Percentiles rank a stretch among this genome's conserved stretches.
Conservation (phyloP, 2,797 vertebrate genomes). For the Chiroxiphia lanceolata region DNA sequence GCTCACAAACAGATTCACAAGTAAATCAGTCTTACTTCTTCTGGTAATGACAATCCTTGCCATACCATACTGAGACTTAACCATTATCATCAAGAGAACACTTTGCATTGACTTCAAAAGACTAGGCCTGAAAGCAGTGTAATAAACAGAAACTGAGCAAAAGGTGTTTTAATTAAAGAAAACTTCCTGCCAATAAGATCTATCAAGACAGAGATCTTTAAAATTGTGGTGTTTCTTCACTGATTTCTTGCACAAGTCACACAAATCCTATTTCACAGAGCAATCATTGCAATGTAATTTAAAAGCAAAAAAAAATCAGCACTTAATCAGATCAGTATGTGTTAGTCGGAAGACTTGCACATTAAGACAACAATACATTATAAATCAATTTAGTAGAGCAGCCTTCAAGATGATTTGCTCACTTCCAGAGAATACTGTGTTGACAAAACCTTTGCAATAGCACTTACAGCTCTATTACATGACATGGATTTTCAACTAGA, state of each 20-base stretch:
- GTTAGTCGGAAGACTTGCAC: background rate
- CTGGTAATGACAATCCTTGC: background rate
- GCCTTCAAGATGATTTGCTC: constrained; percentile 1
- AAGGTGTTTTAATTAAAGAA: background rate
- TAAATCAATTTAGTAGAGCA: constrained; percentile 19
- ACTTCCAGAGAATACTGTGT: background rate
- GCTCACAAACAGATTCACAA: background rate
- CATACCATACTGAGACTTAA: background rate
- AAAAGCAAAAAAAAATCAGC: constrained; percentile 36
- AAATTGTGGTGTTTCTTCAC: background rate
- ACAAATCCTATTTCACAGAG: background rate
- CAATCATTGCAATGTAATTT: background rate
- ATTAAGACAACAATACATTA: constrained; percentile 9
- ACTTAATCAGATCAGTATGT: background rate
- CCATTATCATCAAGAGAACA: background rate
- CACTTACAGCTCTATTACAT: constrained; percentile 18
- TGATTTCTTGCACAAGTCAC: background rate
- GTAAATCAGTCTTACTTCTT: background rate
- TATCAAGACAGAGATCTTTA: background rate
- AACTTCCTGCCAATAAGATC: background rate
- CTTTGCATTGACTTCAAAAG: background rate
- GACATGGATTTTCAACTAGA: constrained; percentile 25
- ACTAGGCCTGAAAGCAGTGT: background rate
- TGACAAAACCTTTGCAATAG: background rate
- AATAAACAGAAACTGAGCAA: background rate